Base-by-base conservation (phyloP, 2,113 vertebrate species). In the Oncorhynchus gorbuscha region DNA sequence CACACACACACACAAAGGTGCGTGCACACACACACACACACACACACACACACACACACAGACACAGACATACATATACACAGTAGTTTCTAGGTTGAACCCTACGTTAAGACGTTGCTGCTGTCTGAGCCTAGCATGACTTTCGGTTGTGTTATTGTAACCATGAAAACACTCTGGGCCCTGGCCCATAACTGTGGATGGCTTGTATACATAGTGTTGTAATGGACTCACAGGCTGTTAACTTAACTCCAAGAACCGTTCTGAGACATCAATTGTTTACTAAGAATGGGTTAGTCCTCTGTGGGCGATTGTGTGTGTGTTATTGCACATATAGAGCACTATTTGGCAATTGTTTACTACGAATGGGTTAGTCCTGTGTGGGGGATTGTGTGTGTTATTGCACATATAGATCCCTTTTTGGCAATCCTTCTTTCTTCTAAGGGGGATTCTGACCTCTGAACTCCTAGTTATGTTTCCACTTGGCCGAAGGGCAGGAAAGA, bases 291-390 rank as follows among this genome's bases (percentile, higher is more conserved):
- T 73, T 79, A 67, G 76, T 81, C 81, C 78, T 81, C 24, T 3
- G 82, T 68, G 74, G 67, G 72, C 20, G 48, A 74, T 79, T 76
- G 49, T 51, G 72, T 51, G 72, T 51, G 28, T 84, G 78, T 83
- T 86, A 83, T 86, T 84, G 72, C 71, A 76, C 13, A 72, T 61
- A 76, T 74, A 79, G 68, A 84, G 79, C 79, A 78, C 64, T 30
- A 67, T 79, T 74, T 71, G 76, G 76, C 77, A 22, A 32, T 35
- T 74, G 78, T 83, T 86, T 80, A 77, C 78, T 75, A 58, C 74
- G 55, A 32, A 39, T 22, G 58, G 39, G 16, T 73, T 79, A 67
- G 75, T 81, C 81, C 79, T 81, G 16, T 3, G 80, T 68, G 74
- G 64, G 72, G 20, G 48, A 74, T 79, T 76, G 49, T 51, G 72